phyloP scores from a whole-genome alignment of 1,140 invertebrate genomes.

The Pinna nobilis region DNA sequence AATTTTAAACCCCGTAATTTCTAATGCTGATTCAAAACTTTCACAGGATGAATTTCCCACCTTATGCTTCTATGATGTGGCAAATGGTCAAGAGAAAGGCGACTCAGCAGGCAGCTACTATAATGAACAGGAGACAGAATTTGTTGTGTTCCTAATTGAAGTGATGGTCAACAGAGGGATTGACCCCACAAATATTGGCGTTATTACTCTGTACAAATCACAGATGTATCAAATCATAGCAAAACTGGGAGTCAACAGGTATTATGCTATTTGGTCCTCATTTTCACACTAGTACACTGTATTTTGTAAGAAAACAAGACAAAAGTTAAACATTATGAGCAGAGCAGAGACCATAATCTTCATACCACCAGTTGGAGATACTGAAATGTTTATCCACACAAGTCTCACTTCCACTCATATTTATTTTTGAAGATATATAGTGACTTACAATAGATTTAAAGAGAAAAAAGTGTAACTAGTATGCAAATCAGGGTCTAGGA shows the following conservation, averaged over 20 bases:
- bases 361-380: too few relatives aligned
- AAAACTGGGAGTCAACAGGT: slow-evolving; percentile 34
- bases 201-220: slow-evolving; percentile 67
- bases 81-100: slow-evolving; percentile 51
- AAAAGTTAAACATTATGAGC: too few relatives aligned
- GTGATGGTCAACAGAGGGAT: slow-evolving; percentile 48
- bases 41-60: slow-evolving; percentile 58
- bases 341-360: too few relatives aligned
- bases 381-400: too few relatives aligned
- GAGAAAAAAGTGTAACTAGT: too few relatives aligned
- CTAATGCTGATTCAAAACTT: neutral
- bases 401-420: too few relatives aligned
- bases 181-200: slow-evolving; percentile 57
- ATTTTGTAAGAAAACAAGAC: too few relatives aligned
- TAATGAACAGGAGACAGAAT: slow-evolving; percentile 61
- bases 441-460: too few relatives aligned
- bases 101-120: slow-evolving; percentile 58
- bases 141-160: slow-evolving; percentile 61
- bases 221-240: slow-evolving; percentile 57
- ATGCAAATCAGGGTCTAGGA: too few relatives aligned
- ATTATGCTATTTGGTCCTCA: too few relatives aligned
- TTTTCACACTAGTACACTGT: too few relatives aligned
- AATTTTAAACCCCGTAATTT: neutral
- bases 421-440: too few relatives aligned
- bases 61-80: slow-evolving; percentile 66